Base-by-base conservation (phyloP, 2,113 vertebrate species). In the Mesocricetus auratus region DNA sequence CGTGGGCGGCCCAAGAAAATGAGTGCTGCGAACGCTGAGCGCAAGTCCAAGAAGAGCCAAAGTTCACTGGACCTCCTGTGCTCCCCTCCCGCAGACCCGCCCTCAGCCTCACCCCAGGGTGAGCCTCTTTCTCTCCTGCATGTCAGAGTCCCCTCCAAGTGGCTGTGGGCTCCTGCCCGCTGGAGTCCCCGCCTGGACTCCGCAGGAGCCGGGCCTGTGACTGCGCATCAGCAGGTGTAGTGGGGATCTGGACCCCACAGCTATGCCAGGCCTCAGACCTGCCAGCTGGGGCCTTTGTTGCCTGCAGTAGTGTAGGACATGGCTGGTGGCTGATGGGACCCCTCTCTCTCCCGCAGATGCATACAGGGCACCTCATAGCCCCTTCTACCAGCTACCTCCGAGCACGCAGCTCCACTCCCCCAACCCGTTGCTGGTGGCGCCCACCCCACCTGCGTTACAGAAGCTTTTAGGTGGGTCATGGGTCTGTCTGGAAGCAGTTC, bases 311-410 rank as follows among this genome's bases (percentile, higher is more conserved):
- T 29, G 1, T 12, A 36, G 58, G 77, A 12, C 7, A 6, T 10
- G 12, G 75, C 7, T 36, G 6, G 58, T 47, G 29, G 58, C 66
- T 62, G 71, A 93, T 3, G 0, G 0, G 45, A 21, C 1, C 9
- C 1, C 9, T 1, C 17, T 87, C 17, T 97, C 33, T 74, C 24
- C 81, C 12, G 3, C 95, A 99, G 99, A 99, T 98, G 98, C 98
- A 62, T 99, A 99, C 99, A 99, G 99, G 98, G 99, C 99, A 98
- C 99, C 99, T 99, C 99, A 99, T 95, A 99, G 99, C 98, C 99
- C 99, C 7, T 99, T 99, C 98, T 99, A 99, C 98, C 99, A 99
- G 99, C 99, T 99, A 99, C 99, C 99, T 99, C 99, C 99, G 45
- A 99, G 99, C 98, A 99, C 99, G 97, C 99, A 99, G 97, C 99